Evolutionary conservation across 1,140 invertebrate species (phyloP), one percentile per base, ranked within the genome.

Genomic region (Drosophila nannoptera): DNA sequence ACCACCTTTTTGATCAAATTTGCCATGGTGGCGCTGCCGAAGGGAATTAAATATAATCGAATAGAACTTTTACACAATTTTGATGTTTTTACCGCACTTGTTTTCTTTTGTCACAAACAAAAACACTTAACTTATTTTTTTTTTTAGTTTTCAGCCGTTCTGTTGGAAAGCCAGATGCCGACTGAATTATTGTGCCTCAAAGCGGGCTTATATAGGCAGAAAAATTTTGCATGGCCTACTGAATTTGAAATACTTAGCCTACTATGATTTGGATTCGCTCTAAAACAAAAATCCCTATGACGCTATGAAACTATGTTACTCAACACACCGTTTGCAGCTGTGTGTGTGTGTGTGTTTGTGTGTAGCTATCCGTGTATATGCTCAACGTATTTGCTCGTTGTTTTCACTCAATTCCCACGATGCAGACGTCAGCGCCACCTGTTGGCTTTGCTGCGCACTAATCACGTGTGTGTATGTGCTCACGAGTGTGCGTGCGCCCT

Each of bases 1-100:
- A 97, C 91, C 22, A 99, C 92, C 83, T 93, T 93, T 89, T 96
- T 98, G 11, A 95, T 91, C 55, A 91, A 91, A 77, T 88, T 90
- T 4, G 81, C 58, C 80, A 84, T 84, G 2, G 14, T 68, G 16
- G 32, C 55, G n/a, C 8, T 5, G 38, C 4, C 9, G 32, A 7
- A 22, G 31, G 9, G 50, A 33, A 38, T 7, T 53, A 3, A 43
- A 43, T 7, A 7, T 4, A 43, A 43, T 4, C 3, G 14, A 43
- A 0, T 14, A 14, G 0, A 43, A 16, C 0, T 33, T 9, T 45
- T 22, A 4, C 3, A 50, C 36, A 46, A 31, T 42, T 1, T 22
- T 22, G 22, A 22, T 22, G n/a, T n/a, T n/a, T 22, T 22, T 22
- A 22, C 22, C 22, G 22, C 22, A 22, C 22, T 22, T 22, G 1